phyloP scores from a whole-genome alignment of 2,797 vertebrate species.

The Champsocephalus esox region DNA sequence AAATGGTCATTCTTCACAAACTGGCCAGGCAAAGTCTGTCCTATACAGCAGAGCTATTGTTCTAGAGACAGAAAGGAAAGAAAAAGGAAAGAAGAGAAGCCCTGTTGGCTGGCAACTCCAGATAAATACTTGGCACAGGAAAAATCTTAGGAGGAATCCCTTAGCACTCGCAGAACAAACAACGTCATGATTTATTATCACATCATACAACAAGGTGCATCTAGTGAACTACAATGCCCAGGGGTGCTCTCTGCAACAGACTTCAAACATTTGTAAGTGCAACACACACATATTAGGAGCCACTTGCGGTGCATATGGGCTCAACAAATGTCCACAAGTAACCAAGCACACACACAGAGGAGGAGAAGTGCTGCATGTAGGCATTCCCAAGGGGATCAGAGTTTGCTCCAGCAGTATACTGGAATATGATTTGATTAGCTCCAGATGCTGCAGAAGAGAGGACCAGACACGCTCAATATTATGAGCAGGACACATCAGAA shows the following conservation, averaged over 20 bases:
- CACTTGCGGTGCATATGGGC: neutral
- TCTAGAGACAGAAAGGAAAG: neutral
- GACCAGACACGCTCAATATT: conserved; percentile 54
- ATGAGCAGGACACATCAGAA: conserved; percentile 64
- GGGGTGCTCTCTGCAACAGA: conserved; percentile 46
- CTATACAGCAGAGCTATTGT: conserved; percentile 31
- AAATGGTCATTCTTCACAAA: conserved; percentile 11
- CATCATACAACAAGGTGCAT: conserved; percentile 66
- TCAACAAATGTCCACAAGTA: conserved; percentile 45
- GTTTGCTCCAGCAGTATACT: conserved; percentile 28
- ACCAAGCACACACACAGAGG: neutral
- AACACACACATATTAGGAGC: conserved; percentile 27
- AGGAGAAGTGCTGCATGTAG: conserved; percentile 16
- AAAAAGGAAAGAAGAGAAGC: neutral
- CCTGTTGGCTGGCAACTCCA: conserved; percentile 40
- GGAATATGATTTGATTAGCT: conserved; percentile 66
- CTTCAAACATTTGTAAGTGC: conserved; percentile 45
- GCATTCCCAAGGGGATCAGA: conserved; percentile 39
- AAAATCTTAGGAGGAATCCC: conserved; percentile 48
- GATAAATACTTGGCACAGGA: conserved; percentile 58
- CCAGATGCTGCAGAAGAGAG: conserved; percentile 63
- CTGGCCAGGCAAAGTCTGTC: conserved; percentile 3
- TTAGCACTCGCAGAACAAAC: conserved; percentile 40
- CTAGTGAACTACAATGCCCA: conserved; percentile 51
- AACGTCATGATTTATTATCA: conserved; percentile 67